Evolutionary conservation across 1,140 invertebrate species (phyloP).

Genomic region (Drosophila virilis): DNA sequence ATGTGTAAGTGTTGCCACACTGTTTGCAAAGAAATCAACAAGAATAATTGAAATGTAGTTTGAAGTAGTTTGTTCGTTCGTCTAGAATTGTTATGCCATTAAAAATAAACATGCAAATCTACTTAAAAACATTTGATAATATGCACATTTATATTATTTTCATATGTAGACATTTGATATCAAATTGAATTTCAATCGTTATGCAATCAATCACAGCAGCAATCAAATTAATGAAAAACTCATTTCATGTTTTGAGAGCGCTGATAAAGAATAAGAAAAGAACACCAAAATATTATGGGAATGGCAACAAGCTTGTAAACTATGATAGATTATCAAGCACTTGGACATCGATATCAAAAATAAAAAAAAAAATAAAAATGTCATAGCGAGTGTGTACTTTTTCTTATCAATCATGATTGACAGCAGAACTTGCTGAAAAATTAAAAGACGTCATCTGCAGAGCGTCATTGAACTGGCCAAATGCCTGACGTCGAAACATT

Average conservation of each 20-base stretch:
- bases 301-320: conserved; percentile 38
- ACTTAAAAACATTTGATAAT: not conserved
- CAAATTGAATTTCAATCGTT: conserved; percentile 29
- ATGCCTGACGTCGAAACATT: conserved; percentile 1
- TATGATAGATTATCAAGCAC: conserved; percentile 32
- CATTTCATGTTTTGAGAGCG: conserved; percentile 31
- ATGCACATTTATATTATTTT: not conserved
- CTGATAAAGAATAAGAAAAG: conserved; percentile 27
- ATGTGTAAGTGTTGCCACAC: no score
- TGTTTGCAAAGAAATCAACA: no score
- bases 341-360: not conserved
- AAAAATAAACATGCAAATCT: not conserved
- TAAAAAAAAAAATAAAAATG: no score
- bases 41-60: no score
- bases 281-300: conserved; percentile 3
- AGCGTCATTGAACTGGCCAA: not conserved
- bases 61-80: no score
- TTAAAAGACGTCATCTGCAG: conserved; percentile 17
- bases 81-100: no score
- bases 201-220: conserved; percentile 40
- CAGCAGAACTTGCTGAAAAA: not conserved
- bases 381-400: not conserved
- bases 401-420: conserved; percentile 25
- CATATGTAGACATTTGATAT: not conserved
- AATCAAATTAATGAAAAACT: conserved; percentile 49